phyloP scores from a whole-genome alignment of 2,113 vertebrate species.

The Pseudolaguvia tuberculata region DNA sequence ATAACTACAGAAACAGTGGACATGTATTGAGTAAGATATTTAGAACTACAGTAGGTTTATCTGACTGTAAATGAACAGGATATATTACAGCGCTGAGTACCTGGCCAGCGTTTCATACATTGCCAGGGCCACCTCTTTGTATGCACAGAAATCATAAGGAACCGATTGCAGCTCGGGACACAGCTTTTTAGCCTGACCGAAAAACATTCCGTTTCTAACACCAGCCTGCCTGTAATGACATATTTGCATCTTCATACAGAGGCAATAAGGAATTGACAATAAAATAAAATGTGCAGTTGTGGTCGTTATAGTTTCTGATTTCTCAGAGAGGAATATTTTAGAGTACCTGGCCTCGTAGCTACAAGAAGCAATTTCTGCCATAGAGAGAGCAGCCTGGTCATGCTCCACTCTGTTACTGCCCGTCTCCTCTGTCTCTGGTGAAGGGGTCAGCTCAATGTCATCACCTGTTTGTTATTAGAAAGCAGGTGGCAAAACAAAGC shows the following conservation, averaged over 20 bases:
- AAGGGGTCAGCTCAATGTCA: constrained; percentile 66
- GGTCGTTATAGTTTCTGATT: too few species aligned
- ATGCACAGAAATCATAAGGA: constrained; percentile 89
- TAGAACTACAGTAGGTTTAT: neutral
- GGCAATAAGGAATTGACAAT: neutral
- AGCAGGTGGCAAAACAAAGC: neutral
- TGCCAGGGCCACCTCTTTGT: constrained; percentile 85
- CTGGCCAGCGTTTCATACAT: constrained; percentile 91
- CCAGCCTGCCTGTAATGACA: constrained; percentile 77
- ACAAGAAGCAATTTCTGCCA: constrained; percentile 97
- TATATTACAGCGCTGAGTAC: constrained; percentile 57
- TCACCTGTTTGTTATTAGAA: constrained; percentile 57
- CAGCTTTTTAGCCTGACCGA: constrained; percentile 89
- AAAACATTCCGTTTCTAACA: constrained; percentile 96
- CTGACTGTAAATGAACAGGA: neutral
- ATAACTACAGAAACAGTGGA: constrained; percentile 71
- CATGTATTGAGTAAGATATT: neutral
- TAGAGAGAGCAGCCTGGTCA: constrained; percentile 74
- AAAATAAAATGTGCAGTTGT: neutral
- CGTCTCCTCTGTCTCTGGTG: constrained; percentile 68
- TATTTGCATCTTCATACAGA: neutral
- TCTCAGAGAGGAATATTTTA: neutral
- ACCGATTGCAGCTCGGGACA: constrained; percentile 88
- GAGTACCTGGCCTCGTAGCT: constrained; percentile 94
- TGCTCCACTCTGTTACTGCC: constrained; percentile 68